Evolutionary conservation across 2,797 vertebrate species (phyloP), one percentile per base, ranked within the genome.

Genomic region (Percopsis omiscomaycus): DNA sequence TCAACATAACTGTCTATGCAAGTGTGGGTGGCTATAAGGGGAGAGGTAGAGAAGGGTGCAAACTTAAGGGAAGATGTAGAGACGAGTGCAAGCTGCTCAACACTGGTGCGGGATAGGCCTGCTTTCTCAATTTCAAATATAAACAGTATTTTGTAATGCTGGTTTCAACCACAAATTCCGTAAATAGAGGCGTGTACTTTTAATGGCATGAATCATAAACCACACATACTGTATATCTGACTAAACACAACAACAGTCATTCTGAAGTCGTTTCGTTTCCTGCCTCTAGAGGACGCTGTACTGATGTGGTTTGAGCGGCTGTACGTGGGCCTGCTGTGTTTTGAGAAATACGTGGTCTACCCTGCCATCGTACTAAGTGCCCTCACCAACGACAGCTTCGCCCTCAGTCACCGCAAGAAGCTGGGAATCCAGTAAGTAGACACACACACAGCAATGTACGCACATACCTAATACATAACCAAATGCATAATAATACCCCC

Each of bases 251-350:
- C 47, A 50, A 32, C n/a, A 32, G 16, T 49, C 14, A n/a, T 16
- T 56, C 9, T 62, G 2, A 50, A 59, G 32, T 55, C 6, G 3
- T 11, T 54, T 50, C 68, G 29, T 30, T 1, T 22, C 22, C 8
- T 59, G 64, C 66, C 79, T 93, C 68, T 92, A 99, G 97, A 95
- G 88, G 92, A 95, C 0, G 94, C 96, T 62, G 95, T 95, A 79
- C 84, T 99, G 83, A 99, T 98, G 96, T 99, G 98, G 98, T 99
- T 97, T 59, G 98, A 99, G 91, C 94, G 94, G n/a, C 92, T 98
- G 14, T 96, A 98, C 48, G 94, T 98, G 70, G 96, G 97, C 79
- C 96, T 99, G 54, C 91, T 98, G 81, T 96, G 93, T 83, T 95
- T 99, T 71, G 98, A 99, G 90, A 99, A 99, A 86, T 98, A 98